These are phyloP conservation scores for Nothocercus julius DNA, from an alignment of 2,113 vertebrate species.

Conservation along the genomic window DNA sequence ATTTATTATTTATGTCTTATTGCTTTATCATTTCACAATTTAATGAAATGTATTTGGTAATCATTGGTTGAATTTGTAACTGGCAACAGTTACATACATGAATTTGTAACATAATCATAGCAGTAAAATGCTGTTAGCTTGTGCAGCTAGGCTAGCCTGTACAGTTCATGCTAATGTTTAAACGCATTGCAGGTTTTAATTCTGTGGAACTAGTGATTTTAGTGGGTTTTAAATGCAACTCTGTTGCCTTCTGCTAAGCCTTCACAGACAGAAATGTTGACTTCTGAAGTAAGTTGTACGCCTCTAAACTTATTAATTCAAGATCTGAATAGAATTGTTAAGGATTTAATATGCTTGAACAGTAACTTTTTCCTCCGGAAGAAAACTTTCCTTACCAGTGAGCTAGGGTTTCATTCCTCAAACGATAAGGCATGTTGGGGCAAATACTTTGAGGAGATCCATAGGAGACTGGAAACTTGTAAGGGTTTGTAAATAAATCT, in stretches of 20 bases:
- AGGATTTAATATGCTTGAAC: not conserved
- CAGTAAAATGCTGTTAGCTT: not conserved
- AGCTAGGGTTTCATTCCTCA: not conserved
- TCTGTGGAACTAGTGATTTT: not conserved
- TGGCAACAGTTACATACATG: not conserved
- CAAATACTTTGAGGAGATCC: not conserved
- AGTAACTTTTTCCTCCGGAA: not conserved
- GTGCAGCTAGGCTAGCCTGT: fast-evolving
- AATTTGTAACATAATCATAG: not conserved
- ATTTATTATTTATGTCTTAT: not conserved
- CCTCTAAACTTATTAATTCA: not conserved
- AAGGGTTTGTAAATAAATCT: not conserved
- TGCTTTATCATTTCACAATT: not conserved
- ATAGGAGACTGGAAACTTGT: not conserved
- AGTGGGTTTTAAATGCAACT: not conserved
- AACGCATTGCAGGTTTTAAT: not conserved
- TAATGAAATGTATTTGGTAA: not conserved
- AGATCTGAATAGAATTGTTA: not conserved
- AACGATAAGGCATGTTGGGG: not conserved
- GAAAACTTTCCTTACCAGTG: not conserved
- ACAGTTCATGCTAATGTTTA: not conserved
- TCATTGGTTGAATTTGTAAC: not conserved
- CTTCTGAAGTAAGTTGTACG: not conserved
- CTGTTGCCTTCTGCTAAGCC: not conserved
- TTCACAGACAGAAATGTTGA: not conserved